These are phyloP conservation scores for Melolontha melolontha DNA, from an alignment of 2,888 invertebrate species.

Conservation along the genomic window DNA sequence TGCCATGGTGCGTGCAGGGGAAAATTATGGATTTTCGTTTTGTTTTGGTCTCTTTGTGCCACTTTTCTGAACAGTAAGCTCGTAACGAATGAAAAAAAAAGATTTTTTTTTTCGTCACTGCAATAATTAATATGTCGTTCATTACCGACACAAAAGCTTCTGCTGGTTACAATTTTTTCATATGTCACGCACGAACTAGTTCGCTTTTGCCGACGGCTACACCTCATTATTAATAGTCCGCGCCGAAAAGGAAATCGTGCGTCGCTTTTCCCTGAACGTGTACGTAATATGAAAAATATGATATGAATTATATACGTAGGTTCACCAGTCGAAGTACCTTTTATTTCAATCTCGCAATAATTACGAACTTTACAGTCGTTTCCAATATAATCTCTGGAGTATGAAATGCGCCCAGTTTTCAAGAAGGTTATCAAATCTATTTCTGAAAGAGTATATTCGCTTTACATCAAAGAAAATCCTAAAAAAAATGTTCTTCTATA, in stretches of 20 bases:
- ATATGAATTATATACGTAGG: neutral
- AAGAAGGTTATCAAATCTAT: too few species aligned
- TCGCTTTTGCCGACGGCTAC: neutral
- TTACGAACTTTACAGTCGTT: neutral
- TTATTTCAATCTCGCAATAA: too few species aligned
- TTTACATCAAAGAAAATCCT: too few species aligned
- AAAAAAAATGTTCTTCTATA: too few species aligned
- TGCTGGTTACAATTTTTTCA: conserved; percentile 9
- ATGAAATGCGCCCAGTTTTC: too few species aligned
- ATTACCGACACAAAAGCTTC: conserved; percentile 25
- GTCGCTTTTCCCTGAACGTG: conserved; percentile 11
- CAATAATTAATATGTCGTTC: conserved; percentile 26
- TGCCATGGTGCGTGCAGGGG: too few species aligned
- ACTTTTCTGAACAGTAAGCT: too few species aligned
- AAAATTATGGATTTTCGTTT: conserved; percentile 12
- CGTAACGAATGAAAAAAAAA: neutral
- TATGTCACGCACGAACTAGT: conserved; percentile 24
- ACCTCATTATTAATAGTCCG: conserved; percentile 20
- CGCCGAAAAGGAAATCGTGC: conserved; percentile 6
- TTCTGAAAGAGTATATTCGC: too few species aligned
- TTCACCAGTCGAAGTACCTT: neutral
- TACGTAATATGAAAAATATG: neutral
- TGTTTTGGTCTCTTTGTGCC: neutral
- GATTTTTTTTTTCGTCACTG: neutral
- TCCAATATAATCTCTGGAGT: neutral